Evolutionary conservation across 2,888 invertebrate species (phyloP).

Genomic region (Lymantria dispar): DNA sequence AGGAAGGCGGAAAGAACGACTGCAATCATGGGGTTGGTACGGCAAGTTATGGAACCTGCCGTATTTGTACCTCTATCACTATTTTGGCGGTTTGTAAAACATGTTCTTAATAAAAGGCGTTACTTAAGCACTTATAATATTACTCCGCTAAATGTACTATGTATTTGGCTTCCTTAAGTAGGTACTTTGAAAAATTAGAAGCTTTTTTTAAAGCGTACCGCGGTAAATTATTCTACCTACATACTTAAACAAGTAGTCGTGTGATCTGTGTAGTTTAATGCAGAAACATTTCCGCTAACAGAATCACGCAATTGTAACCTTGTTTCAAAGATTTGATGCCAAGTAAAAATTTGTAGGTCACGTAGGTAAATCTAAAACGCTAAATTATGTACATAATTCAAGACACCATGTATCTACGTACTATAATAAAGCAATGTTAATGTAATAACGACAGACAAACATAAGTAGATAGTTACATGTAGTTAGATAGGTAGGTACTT

Average conservation of each 20-base stretch:
- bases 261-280: constrained; percentile 1
- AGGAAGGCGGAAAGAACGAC: too few species aligned
- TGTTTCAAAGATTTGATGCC: constrained; percentile 10
- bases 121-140: too few species aligned
- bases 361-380: constrained; percentile 12
- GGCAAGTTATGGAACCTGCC: too few species aligned
- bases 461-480: constrained; percentile 23
- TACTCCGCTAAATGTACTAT: too few species aligned
- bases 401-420: constrained; percentile 8
- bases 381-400: constrained; percentile 9
- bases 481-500: constrained; percentile 38
- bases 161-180: too few species aligned
- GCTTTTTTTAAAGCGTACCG: too few species aligned
- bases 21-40: too few species aligned
- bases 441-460: constrained; percentile 31
- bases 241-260: background rate
- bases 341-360: constrained; percentile 27
- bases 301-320: constrained; percentile 8
- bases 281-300: constrained; percentile 6
- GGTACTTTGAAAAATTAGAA: background rate
- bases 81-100: too few species aligned
- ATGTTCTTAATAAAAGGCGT: too few species aligned
- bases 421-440: constrained; percentile 25
- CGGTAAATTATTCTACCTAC: too few species aligned
- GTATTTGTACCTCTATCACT: too few species aligned